Evolutionary conservation across 2,888 invertebrate species (phyloP).

Genomic region (Dermolepida albohirtum): DNA sequence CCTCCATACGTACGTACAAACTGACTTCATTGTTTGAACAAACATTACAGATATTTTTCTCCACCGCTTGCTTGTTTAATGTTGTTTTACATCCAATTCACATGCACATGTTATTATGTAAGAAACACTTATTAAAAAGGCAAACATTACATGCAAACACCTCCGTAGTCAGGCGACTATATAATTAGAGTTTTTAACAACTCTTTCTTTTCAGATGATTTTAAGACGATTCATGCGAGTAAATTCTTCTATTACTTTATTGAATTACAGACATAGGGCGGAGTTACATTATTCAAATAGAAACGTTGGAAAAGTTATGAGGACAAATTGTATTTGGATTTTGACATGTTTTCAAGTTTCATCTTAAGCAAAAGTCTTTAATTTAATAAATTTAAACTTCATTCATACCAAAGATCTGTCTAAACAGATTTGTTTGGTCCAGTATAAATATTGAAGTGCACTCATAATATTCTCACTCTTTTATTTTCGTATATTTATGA

Average conservation of each 20-base stretch:
- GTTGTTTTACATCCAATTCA: slow-evolving; percentile 37
- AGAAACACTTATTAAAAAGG: slow-evolving; percentile 38
- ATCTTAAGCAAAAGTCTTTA: too few relatives aligned
- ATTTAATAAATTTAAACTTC: too few relatives aligned
- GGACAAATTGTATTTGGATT: too few relatives aligned
- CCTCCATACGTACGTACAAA: slow-evolving; percentile 10
- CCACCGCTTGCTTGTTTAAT: slow-evolving; percentile 30
- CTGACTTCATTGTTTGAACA: slow-evolving; percentile 22
- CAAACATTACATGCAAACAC: slow-evolving; percentile 39
- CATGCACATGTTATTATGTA: slow-evolving; percentile 38
- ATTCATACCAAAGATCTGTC: too few relatives aligned
- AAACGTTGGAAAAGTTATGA: too few relatives aligned
- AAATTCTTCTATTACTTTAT: background rate
- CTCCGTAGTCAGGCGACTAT: slow-evolving; percentile 24
- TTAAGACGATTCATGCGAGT: slow-evolving; percentile 6
- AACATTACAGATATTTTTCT: slow-evolving; percentile 35
- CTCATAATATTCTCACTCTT: too few relatives aligned
- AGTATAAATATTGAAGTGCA: too few relatives aligned
- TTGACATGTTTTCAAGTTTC: too few relatives aligned
- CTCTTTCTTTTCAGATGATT: slow-evolving; percentile 24
- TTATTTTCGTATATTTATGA: too few relatives aligned
- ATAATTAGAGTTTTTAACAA: slow-evolving; percentile 35
- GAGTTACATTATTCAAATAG: too few relatives aligned
- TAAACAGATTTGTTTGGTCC: too few relatives aligned
- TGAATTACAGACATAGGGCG: too few relatives aligned